Base-by-base conservation (phyloP, 1,140 invertebrate species). In the Listronotus bonariensis region DNA sequence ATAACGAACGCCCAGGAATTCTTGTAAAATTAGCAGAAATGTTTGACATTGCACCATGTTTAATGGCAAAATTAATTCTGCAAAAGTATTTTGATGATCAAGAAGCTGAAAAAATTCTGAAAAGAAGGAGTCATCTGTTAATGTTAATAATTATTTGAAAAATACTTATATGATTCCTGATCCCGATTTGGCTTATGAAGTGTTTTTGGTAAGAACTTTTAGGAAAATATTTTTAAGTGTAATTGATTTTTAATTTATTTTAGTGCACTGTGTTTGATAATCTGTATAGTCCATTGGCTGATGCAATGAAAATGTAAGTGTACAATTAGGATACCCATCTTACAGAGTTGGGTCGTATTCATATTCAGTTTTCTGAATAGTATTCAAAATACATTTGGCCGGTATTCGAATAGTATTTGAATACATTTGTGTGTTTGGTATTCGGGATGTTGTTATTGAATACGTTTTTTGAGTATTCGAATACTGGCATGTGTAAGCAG, bases 221-320 rank as follows among this genome's bases (percentile, higher is more conserved):
- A 26, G 8, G 20, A 18, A 18, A 17, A 45, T 6, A 9, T 49
- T 49, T 15, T 54, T 38, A 5, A 74, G 80, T 82, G 65, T 82
- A 83, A 56, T 36, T 4, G 57, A 56, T 36, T 52, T 40, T 9
- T 17, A 26, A 4, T 53, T 67, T 52, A 67, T 69, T 51, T 60
- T 75, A 82, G 82, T 89, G 87, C 74, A 82, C 86, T n/a, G 76
- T 90, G 41, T 83, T 86, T 79, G 90, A 92, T 78, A 87, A 89
- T 73, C 81, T 86, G 62, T 93, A 93, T 81, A 92, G 92, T 59
- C 86, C 87, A 57, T 82, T 89, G 74, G 82, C 87, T 67, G 90
- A 93, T 80, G 82, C 86, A 32, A 88, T 91, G 42, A 90, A 87
- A 82, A 83, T 82, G 87, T 89, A 82, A 79, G 82, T 81, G 68